Percentiles rank a stretch among this genome's conserved stretches.
Conservation (phyloP, 2,797 vertebrate genomes). For the Hapalemur alaotrensis region DNA sequence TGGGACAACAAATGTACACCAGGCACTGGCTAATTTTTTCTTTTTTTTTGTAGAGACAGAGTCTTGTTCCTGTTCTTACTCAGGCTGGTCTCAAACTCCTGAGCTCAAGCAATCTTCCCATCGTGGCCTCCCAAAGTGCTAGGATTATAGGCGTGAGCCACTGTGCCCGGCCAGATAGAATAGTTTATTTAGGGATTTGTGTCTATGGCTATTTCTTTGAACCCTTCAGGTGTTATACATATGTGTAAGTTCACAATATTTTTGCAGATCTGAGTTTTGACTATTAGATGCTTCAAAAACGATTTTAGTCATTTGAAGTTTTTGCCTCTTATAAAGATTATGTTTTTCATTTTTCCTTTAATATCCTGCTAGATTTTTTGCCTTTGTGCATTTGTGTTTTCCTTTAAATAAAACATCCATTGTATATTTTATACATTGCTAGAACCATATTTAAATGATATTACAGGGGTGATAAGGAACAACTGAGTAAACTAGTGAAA, state of each 20-base stretch:
- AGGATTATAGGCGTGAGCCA: neutral
- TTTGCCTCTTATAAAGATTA: slow-evolving; percentile 37
- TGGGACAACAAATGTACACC: neutral
- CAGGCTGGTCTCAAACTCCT: neutral
- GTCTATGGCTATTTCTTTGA: slow-evolving; percentile 45
- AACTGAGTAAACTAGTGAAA: slow-evolving; percentile 14
- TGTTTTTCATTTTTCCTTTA: slow-evolving; percentile 1
- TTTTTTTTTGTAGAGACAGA: neutral
- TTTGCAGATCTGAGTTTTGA: slow-evolving; percentile 40
- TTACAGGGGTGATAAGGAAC: neutral
- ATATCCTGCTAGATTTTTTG: neutral
- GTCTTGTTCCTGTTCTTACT: neutral
- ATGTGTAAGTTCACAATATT: neutral
- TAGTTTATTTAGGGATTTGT: slow-evolving; percentile 31
- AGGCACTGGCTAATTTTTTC: neutral
- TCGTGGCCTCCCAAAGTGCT: neutral
- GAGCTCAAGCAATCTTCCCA: neutral
- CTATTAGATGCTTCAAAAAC: neutral
- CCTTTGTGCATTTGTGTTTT: slow-evolving; percentile 34
- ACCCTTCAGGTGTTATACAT: neutral
- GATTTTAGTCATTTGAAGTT: slow-evolving; percentile 21
- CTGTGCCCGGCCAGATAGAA: neutral
- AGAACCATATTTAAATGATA: slow-evolving; percentile 28
- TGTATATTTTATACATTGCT: slow-evolving; percentile 31
- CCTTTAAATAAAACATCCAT: slow-evolving; percentile 35